phyloP scores from a whole-genome alignment of 2,113 vertebrate genomes.

The Oxyruncus cristatus region DNA sequence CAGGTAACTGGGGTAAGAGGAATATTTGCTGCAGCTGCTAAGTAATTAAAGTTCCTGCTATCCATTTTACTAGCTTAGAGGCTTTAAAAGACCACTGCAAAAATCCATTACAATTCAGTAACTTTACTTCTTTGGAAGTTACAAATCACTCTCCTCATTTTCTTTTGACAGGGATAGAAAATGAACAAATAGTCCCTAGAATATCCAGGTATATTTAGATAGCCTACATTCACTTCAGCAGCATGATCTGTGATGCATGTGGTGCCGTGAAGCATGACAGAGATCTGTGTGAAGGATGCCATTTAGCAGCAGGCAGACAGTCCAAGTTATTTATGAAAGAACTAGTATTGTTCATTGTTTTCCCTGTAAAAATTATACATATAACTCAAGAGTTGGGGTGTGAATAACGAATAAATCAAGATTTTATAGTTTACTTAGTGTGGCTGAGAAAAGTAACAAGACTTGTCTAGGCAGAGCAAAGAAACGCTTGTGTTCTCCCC shows the following conservation, averaged over 20 bases:
- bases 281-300: neutral
- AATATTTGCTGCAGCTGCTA: neutral
- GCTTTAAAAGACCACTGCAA: neutral
- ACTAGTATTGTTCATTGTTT: neutral
- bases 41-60: neutral
- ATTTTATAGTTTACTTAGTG: neutral
- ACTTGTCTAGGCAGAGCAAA: neutral
- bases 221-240: neutral
- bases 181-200: neutral
- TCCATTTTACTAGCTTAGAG: neutral
- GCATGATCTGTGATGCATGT: neutral
- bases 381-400: neutral
- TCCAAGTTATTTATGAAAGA: constrained; percentile 1
- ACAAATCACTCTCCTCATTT: neutral
- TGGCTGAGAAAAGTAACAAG: neutral
- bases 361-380: neutral
- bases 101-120: neutral
- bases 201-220: neutral
- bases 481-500: neutral
- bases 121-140: neutral
- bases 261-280: neutral
- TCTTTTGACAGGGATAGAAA: neutral
- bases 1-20: neutral
- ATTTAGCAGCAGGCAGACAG: neutral
- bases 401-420: neutral